phyloP scores from a whole-genome alignment of 2,888 invertebrate species.

The Mechanitis mazaeus region DNA sequence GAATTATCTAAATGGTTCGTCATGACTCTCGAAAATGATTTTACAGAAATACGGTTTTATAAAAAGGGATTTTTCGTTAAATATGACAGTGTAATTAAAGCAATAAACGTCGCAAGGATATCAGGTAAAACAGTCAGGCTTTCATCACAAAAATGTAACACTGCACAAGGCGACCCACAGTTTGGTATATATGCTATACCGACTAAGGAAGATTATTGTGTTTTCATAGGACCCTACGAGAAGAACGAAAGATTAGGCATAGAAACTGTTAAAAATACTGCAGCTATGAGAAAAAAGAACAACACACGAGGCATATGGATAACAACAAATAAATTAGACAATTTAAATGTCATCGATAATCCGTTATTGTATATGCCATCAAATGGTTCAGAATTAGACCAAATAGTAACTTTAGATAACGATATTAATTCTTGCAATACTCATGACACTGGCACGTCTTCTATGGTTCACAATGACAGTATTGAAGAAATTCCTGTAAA shows the following conservation, averaged over 20 bases:
- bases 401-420: slow-evolving; percentile 21
- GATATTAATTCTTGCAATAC: background rate
- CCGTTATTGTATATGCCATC: slow-evolving; percentile 55
- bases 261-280: slow-evolving; percentile 51
- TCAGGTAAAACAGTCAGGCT: slow-evolving; percentile 69
- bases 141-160: slow-evolving; percentile 50
- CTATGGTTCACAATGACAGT: no score
- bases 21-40: slow-evolving; percentile 73
- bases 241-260: slow-evolving; percentile 56
- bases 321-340: slow-evolving; percentile 56
- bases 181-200: slow-evolving; percentile 70
- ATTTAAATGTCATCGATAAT: slow-evolving; percentile 57
- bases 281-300: slow-evolving; percentile 32
- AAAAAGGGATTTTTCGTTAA: slow-evolving; percentile 73
- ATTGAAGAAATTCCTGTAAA: no score
- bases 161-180: slow-evolving; percentile 41
- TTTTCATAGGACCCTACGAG: slow-evolving; percentile 68
- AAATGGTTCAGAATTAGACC: slow-evolving; percentile 14
- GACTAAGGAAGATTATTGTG: slow-evolving; percentile 47
- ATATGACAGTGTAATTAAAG: slow-evolving; percentile 66
- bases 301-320: slow-evolving; percentile 64
- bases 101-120: slow-evolving; percentile 65
- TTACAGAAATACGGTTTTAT: slow-evolving; percentile 70
- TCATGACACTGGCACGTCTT: no score
- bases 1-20: slow-evolving; percentile 72